These are phyloP conservation scores for Chymomyza procnemis DNA, from an alignment of 2,888 invertebrate genomes.

Conservation along the genomic window DNA sequence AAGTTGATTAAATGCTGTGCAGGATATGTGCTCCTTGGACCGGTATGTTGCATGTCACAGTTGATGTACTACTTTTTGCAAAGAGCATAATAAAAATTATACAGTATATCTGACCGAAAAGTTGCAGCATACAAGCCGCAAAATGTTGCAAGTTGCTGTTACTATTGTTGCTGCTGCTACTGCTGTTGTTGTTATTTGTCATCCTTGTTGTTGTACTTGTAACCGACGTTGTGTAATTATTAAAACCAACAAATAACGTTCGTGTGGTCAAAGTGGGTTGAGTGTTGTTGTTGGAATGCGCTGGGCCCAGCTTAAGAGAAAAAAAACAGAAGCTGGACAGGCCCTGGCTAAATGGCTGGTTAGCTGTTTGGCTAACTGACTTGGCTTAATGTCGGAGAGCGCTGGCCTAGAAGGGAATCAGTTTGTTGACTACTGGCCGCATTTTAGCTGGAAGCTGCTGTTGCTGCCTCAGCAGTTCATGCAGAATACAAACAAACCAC, in stretches of 20 bases:
- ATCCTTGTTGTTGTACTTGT: slow-evolving; percentile 16
- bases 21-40: background rate
- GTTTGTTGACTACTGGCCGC: slow-evolving; percentile 3
- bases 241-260: slow-evolving; percentile 73
- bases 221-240: slow-evolving; percentile 64
- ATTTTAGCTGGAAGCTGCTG: slow-evolving; percentile 5
- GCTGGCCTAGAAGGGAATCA: background rate
- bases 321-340: background rate
- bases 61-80: slow-evolving; percentile 1
- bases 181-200: slow-evolving; percentile 11
- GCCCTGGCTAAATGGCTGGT: background rate
- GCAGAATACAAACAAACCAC: slow-evolving; percentile 19
- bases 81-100: background rate
- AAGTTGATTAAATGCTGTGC: too few species aligned
- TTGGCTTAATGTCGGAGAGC: background rate
- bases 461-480: slow-evolving; percentile 10
- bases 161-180: slow-evolving; percentile 12
- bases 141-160: slow-evolving; percentile 14
- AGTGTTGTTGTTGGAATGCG: background rate
- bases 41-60: background rate
- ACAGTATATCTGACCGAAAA: background rate
- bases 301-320: slow-evolving; percentile 29
- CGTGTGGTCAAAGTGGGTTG: slow-evolving; percentile 42
- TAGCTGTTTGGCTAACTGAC: background rate
- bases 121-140: slow-evolving; percentile 6